These are phyloP conservation scores for Nemoura dubitans DNA, from an alignment of 2,888 invertebrate species.

Conservation along the genomic window DNA sequence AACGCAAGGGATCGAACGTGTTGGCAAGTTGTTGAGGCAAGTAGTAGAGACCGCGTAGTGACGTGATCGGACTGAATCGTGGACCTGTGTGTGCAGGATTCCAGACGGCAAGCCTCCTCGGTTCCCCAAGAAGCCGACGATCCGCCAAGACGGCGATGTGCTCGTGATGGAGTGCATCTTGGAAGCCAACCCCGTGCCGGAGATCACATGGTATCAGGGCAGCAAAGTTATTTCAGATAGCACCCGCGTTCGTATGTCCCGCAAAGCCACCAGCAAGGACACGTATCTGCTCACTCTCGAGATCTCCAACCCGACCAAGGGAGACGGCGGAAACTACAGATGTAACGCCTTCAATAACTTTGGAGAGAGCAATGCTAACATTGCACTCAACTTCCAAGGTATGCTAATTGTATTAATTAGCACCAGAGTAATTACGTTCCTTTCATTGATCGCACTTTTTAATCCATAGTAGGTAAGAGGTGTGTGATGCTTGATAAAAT, in stretches of 20 bases:
- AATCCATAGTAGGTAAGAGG: background rate
- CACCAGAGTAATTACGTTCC: slow-evolving; percentile 20
- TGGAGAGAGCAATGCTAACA: slow-evolving; percentile 99
- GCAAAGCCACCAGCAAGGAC: slow-evolving; percentile 89
- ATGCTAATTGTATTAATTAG: slow-evolving; percentile 59
- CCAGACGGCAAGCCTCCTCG: slow-evolving; percentile 95
- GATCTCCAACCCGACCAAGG: slow-evolving; percentile 93
- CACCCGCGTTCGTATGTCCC: slow-evolving; percentile 87
- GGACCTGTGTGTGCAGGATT: slow-evolving; percentile 72
- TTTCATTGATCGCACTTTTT: background rate
- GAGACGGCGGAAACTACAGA: slow-evolving; percentile 98
- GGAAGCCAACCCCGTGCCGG: slow-evolving; percentile 94
- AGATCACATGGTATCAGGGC: slow-evolving; percentile 95
- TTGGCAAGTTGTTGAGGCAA: too few species aligned
- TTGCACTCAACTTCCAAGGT: slow-evolving; percentile 99
- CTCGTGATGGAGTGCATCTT: slow-evolving; percentile 95
- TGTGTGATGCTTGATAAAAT: slow-evolving; percentile 12
- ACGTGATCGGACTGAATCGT: background rate
- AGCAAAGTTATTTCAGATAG: slow-evolving; percentile 84
- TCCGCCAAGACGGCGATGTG: slow-evolving; percentile 91
- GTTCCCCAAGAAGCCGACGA: slow-evolving; percentile 96
- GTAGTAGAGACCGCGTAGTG: too few species aligned
- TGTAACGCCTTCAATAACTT: slow-evolving; percentile 98
- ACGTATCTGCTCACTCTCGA: slow-evolving; percentile 90
- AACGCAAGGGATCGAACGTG: too few species aligned